Conservation (phyloP, 2,888 invertebrate genomes). For the Chrysomela aeneicollis region DNA sequence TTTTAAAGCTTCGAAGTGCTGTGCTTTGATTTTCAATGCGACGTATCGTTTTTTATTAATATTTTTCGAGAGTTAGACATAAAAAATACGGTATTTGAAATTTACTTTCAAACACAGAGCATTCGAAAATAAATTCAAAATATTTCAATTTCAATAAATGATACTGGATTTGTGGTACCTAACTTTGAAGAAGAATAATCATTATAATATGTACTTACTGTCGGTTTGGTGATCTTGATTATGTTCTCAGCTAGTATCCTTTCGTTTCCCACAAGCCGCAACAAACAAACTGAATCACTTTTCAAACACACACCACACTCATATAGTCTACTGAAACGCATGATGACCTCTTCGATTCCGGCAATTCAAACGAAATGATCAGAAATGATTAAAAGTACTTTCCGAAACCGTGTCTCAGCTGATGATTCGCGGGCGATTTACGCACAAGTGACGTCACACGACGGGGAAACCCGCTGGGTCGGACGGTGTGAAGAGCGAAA, state of each 20-base stretch:
- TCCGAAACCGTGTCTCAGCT: slow-evolving; percentile 43
- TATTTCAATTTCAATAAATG: no score
- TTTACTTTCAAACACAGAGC: no score
- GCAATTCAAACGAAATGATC: slow-evolving; percentile 41
- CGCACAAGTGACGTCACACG: slow-evolving; percentile 29
- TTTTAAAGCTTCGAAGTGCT: no score
- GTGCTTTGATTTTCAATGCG: no score
- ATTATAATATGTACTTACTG: no score
- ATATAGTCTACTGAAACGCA: slow-evolving; percentile 32
- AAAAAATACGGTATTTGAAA: no score
- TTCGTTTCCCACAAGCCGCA: slow-evolving; percentile 28
- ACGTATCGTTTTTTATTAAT: no score
- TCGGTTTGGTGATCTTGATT: slow-evolving; percentile 20
- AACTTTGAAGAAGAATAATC: no score
- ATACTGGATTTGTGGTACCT: no score
- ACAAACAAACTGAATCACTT: slow-evolving; percentile 28
- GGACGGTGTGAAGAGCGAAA: background rate
- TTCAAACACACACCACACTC: slow-evolving; percentile 33
- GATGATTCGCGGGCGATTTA: slow-evolving; percentile 19
- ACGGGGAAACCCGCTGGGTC: slow-evolving; percentile 32
- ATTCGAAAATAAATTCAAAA: no score
- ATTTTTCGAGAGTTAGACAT: no score
- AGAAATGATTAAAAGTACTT: slow-evolving; percentile 46
- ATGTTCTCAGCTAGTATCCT: slow-evolving; percentile 27
- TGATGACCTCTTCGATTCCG: slow-evolving; percentile 33